Evolutionary conservation across 2,113 vertebrate genomes (phyloP), one percentile per base, ranked within the genome.

Genomic region (Castor canadensis): DNA sequence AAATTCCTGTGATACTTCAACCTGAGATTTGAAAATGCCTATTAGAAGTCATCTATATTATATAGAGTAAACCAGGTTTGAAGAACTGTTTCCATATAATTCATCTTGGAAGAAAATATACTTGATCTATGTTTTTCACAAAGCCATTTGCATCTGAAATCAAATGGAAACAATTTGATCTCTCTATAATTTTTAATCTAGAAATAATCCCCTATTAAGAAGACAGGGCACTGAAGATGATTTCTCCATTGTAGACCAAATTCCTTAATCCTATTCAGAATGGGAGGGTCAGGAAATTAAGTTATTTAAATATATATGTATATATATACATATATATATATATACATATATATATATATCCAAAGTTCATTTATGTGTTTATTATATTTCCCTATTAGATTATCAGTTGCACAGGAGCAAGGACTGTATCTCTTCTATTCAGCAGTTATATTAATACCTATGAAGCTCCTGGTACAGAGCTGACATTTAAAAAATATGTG

Each of bases 111-210:
- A 72, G 43, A 24, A 91, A 92, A 86, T 83, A 67, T 91, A 38
- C 19, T 82, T 85, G 4, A 83, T 13, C 20, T 82, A 32, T n/a
- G 6, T 92, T 84, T 15, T 80, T 69, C n/a, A 38, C 20, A 73
- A 88, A 67, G 45, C 2, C 32, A 90, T 17, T 24, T 47, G 6
- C 2, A 30, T 30, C n/a, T 88, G 67, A 54, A 94, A 69, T 77
- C 10, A 81, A 94, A 43, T 6, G 90, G 66, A 96, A 95, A 86
- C 40, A 92, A 88, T 67, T 82, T 85, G 67, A 5, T 26, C 40
- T 54, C 26, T 64, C 22, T 81, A 49, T 13, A 87, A 72, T 82
- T 87, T 95, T 62, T 17, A 76, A 95, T 82, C n/a, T 87, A 94
- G 28, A 92, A 89, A 16, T 69, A 19, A 90, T 77, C 72, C 35